Percentiles rank a stretch among this genome's conserved stretches.
Conservation (phyloP, 2,888 invertebrate species). For the Xylophagus ater region DNA sequence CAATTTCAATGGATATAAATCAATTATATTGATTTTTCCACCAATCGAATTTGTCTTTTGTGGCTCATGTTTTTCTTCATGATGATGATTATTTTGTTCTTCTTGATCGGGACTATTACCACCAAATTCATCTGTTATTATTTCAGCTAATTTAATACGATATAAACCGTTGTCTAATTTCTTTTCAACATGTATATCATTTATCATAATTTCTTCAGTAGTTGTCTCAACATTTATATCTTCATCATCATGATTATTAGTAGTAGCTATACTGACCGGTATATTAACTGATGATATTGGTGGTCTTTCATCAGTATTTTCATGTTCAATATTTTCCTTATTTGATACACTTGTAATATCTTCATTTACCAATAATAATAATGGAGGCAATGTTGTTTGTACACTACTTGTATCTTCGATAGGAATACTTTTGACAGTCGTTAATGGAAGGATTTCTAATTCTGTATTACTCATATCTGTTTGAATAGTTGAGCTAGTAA, state of each 20-base stretch:
- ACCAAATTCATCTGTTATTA: constrained; percentile 25
- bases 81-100: constrained; percentile 19
- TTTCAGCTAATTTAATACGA: constrained; percentile 32
- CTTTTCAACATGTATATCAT: constrained; percentile 23
- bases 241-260: neutral
- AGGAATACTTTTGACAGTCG: no score
- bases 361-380: constrained; percentile 9
- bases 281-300: constrained; percentile 16
- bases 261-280: neutral
- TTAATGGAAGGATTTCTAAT: no score
- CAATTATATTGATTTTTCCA: constrained; percentile 33
- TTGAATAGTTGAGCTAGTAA: neutral
- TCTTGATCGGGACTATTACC: constrained; percentile 18
- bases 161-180: constrained; percentile 29
- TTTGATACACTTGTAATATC: constrained; percentile 19
- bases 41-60: constrained; percentile 16
- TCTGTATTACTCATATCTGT: no score
- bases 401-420: neutral
- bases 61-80: constrained; percentile 8
- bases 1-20: constrained; percentile 32
- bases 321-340: constrained; percentile 15
- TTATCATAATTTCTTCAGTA: constrained; percentile 20
- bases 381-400: neutral
- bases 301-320: constrained; percentile 20
- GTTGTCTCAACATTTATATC: constrained; percentile 9